Conservation (phyloP, 2,888 invertebrate species). For the Carterocephalus palaemon region DNA sequence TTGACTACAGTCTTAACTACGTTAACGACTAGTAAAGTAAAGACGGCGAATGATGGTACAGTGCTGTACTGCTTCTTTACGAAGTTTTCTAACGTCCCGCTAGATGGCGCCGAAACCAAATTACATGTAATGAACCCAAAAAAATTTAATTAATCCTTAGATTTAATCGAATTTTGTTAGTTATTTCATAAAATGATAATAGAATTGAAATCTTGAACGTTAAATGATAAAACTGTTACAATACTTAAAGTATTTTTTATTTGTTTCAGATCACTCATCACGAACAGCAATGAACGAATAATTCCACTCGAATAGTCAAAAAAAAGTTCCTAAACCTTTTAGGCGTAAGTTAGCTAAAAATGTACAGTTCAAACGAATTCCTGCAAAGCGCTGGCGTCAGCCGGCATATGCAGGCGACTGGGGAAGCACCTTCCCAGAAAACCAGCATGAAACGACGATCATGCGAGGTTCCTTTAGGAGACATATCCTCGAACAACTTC, state of each 20-base stretch:
- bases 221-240: background rate
- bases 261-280: constrained; percentile 63
- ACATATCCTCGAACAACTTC: constrained; percentile 68
- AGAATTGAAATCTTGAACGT: too few species aligned
- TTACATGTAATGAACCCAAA: background rate
- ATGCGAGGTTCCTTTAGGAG: constrained; percentile 71
- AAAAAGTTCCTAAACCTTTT: constrained; percentile 61
- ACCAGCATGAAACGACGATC: constrained; percentile 71
- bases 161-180: too few species aligned
- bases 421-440: constrained; percentile 69
- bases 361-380: constrained; percentile 72
- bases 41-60: too few species aligned
- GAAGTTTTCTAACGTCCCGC: constrained; percentile 8
- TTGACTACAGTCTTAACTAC: background rate
- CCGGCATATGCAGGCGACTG: constrained; percentile 72
- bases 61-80: too few species aligned
- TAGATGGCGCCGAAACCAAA: constrained; percentile 33
- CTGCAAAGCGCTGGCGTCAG: constrained; percentile 71
- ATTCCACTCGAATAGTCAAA: constrained; percentile 72
- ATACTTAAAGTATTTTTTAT: constrained; percentile 35
- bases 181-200: too few species aligned
- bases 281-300: constrained; percentile 51
- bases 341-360: constrained; percentile 54
- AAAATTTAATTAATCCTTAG: too few species aligned
- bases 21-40: background rate